Conservation (phyloP, 2,797 vertebrate species). For the Trachops cirrhosus region DNA sequence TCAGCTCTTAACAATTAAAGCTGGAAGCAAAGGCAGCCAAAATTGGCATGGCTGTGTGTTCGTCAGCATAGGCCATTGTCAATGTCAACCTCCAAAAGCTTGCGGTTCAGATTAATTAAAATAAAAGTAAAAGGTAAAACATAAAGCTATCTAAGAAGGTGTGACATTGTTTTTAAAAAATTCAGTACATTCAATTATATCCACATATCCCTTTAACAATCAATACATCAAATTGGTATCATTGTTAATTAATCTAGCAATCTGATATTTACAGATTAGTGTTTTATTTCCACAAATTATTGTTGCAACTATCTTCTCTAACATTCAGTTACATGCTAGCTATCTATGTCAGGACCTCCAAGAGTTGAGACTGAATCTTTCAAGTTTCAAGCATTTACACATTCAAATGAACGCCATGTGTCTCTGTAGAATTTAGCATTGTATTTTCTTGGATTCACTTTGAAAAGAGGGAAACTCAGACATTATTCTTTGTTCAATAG, state of each 20-base stretch:
- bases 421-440: conserved; percentile 21
- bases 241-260: conserved; percentile 26
- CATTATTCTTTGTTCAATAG: conserved; percentile 52
- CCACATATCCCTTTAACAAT: neutral
- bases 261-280: neutral
- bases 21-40: neutral
- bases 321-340: neutral
- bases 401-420: conserved; percentile 20
- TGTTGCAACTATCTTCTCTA: neutral
- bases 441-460: conserved; percentile 24
- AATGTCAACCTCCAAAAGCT: neutral
- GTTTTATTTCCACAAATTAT: conserved; percentile 1
- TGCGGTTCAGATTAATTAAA: neutral
- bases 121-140: neutral
- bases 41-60: neutral
- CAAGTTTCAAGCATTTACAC: conserved; percentile 38
- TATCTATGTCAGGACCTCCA: neutral
- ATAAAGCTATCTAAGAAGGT: neutral
- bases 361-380: neutral
- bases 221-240: conserved; percentile 25
- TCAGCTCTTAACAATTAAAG: neutral
- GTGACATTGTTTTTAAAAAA: neutral
- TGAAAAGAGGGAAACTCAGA: conserved; percentile 5
- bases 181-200: neutral
- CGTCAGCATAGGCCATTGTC: neutral